These are phyloP conservation scores for Tiliqua scincoides DNA, from an alignment of 2,113 vertebrate genomes.

Conservation along the genomic window DNA sequence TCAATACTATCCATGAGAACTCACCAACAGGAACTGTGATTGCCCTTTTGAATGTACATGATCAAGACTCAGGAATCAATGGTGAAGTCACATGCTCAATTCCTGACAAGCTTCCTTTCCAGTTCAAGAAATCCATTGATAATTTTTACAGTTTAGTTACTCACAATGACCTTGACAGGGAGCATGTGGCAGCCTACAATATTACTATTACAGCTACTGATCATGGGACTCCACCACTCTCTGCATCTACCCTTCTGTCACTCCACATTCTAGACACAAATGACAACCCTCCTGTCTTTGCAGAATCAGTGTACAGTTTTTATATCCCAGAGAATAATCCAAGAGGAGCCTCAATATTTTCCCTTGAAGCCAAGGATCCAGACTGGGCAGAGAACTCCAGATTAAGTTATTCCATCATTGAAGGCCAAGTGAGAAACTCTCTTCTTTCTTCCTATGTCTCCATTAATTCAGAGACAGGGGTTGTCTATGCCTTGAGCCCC, in stretches of 20 bases:
- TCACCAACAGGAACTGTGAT: slow-evolving; percentile 70
- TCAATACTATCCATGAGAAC: slow-evolving; percentile 71
- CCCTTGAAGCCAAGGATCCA: slow-evolving; percentile 80
- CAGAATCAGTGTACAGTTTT: slow-evolving; percentile 77
- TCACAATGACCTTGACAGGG: slow-evolving; percentile 67
- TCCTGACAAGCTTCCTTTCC: slow-evolving; percentile 72
- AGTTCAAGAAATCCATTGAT: slow-evolving; percentile 66
- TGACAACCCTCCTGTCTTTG: slow-evolving; percentile 83
- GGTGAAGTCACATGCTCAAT: slow-evolving; percentile 74
- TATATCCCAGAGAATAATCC: slow-evolving; percentile 84
- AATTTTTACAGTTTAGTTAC: slow-evolving; percentile 79
- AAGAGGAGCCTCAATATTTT: slow-evolving; percentile 80
- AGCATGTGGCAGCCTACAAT: slow-evolving; percentile 61
- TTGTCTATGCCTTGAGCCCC: slow-evolving; percentile 74
- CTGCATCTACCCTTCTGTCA: slow-evolving; percentile 74
- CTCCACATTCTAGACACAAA: slow-evolving; percentile 83
- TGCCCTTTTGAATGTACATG: slow-evolving; percentile 76
- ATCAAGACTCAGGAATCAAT: slow-evolving; percentile 78
- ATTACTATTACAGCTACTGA: slow-evolving; percentile 68
- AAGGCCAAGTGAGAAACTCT: slow-evolving; percentile 71
- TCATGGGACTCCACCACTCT: slow-evolving; percentile 60
- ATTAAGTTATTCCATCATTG: slow-evolving; percentile 80
- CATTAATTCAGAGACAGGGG: slow-evolving; percentile 85
- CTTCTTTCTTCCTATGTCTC: slow-evolving; percentile 81
- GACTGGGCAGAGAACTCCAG: slow-evolving; percentile 84